Base-by-base conservation (phyloP, 2,888 invertebrate genomes). In the Tipula helvola region DNA sequence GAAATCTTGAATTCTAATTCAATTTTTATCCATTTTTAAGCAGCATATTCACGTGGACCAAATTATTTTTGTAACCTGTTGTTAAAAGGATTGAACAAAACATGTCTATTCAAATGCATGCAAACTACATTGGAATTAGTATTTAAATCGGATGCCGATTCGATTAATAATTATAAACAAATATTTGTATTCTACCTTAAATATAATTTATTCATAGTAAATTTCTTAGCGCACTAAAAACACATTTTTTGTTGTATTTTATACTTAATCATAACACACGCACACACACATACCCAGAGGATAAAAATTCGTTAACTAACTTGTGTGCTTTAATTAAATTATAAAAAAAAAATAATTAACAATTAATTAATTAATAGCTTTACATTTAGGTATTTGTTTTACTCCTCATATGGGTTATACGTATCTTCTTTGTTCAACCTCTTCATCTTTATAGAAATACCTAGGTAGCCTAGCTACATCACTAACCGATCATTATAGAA, bases 341-440 rank as follows among this genome's bases (percentile, higher is more conserved):
- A 71, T 71, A 71, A 71, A 71, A 57, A 71, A 57, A 52, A 57
- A 71, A 71, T 71, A 71, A 28, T 71, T 71, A 71, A 71, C 5
- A 71, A 71, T 71, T 71, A 71, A 71, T 71, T 71, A 71, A 71
- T 71, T 71, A 71, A 71, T 71, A 71, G 71, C 71, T 71, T 71
- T 18, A 71, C 71, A 71, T 71, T 71, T 71, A 28, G 28, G 28
- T 28, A 28, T 71, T 71, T 71, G 28, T 71, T 71, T 52, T 71
- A 71, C 71, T 10, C 8, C 71, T 8, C 16, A 28, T 10, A 71
- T 10, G 71, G 18, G 71, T 71, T 28, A 28, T 28, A 71, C 28
- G 28, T 71, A 71, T 28, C 28, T 28, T 71, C 8, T 28, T 10
- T 28, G 10, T 28, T 71, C 71, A 28, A 28, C 71, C 71, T 71